phyloP scores from a whole-genome alignment of 2,888 invertebrate genomes.

The Sinodicranocentrus sp. region DNA sequence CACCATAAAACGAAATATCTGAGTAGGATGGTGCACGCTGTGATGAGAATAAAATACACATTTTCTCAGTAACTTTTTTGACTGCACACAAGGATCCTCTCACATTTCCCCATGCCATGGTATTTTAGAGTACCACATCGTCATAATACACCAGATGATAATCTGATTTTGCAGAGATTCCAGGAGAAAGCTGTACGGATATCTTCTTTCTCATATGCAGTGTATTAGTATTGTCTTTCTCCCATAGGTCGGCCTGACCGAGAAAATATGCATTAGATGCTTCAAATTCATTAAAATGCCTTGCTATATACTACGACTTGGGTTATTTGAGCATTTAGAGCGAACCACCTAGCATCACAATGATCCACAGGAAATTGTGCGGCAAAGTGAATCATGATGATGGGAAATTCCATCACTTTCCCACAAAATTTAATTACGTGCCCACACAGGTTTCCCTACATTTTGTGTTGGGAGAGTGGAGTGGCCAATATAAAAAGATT shows the following conservation, averaged over 20 bases:
- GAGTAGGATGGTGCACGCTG: background rate
- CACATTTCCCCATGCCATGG: background rate
- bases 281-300: slow-evolving; percentile 65
- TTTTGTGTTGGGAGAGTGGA: no score
- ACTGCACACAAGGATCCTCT: background rate
- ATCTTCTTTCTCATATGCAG: background rate
- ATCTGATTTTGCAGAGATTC: slow-evolving; percentile 48
- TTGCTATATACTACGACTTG: slow-evolving; percentile 20
- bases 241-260: slow-evolving; percentile 1
- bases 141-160: slow-evolving; percentile 38
- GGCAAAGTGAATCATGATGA: slow-evolving; percentile 50
- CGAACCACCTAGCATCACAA: background rate
- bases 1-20: background rate
- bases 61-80: background rate
- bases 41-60: background rate
- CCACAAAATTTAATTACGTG: slow-evolving; percentile 74
- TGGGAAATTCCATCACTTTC: slow-evolving; percentile 58
- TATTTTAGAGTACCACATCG: background rate
- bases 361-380: slow-evolving; percentile 22
- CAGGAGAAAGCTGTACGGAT: background rate
- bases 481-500: no score
- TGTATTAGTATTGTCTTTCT: slow-evolving; percentile 38
- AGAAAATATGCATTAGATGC: background rate
- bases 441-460: slow-evolving; percentile 43
- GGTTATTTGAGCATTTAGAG: slow-evolving; percentile 45